These are phyloP conservation scores for Lordiphosa fenestrarum DNA, from an alignment of 2,888 invertebrate genomes.

Conservation along the genomic window DNA sequence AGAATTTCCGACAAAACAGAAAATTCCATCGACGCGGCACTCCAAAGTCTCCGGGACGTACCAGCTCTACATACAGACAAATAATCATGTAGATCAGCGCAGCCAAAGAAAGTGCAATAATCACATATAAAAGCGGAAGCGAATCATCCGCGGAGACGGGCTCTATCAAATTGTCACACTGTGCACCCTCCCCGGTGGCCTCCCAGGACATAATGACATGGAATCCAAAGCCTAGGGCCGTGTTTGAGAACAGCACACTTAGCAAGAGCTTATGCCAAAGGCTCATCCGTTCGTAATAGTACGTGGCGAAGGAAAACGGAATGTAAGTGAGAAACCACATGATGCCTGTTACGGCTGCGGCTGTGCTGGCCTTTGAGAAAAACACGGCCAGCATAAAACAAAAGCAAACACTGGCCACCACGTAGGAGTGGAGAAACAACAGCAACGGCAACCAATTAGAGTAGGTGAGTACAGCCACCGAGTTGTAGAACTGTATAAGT, in stretches of 20 bases:
- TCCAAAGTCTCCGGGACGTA: slow-evolving; percentile 91
- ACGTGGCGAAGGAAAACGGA: slow-evolving; percentile 85
- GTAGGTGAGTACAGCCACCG: slow-evolving; percentile 82
- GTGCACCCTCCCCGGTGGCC: slow-evolving; percentile 84
- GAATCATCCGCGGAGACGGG: slow-evolving; percentile 85
- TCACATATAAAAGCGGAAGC: slow-evolving; percentile 85
- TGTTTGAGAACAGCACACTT: slow-evolving; percentile 86
- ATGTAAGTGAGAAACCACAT: slow-evolving; percentile 87
- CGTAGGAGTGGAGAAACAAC: slow-evolving; percentile 86
- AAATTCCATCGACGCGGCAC: slow-evolving; percentile 91
- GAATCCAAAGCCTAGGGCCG: slow-evolving; percentile 89
- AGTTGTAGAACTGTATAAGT: slow-evolving; percentile 6
- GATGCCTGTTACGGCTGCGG: slow-evolving; percentile 88
- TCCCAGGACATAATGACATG: slow-evolving; percentile 85
- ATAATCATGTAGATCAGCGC: slow-evolving; percentile 83
- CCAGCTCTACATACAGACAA: slow-evolving; percentile 91
- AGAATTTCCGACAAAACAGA: slow-evolving; percentile 83
- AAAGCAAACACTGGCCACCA: slow-evolving; percentile 86
- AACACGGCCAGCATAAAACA: slow-evolving; percentile 89
- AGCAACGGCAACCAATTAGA: slow-evolving; percentile 85
- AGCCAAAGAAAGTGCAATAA: slow-evolving; percentile 83
- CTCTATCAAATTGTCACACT: slow-evolving; percentile 81
- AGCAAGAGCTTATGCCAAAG: slow-evolving; percentile 82
- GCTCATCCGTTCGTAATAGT: slow-evolving; percentile 84
- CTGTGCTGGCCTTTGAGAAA: slow-evolving; percentile 89